Conservation (phyloP, 2,797 vertebrate species). For the Kryptopterus vitreolus region DNA sequence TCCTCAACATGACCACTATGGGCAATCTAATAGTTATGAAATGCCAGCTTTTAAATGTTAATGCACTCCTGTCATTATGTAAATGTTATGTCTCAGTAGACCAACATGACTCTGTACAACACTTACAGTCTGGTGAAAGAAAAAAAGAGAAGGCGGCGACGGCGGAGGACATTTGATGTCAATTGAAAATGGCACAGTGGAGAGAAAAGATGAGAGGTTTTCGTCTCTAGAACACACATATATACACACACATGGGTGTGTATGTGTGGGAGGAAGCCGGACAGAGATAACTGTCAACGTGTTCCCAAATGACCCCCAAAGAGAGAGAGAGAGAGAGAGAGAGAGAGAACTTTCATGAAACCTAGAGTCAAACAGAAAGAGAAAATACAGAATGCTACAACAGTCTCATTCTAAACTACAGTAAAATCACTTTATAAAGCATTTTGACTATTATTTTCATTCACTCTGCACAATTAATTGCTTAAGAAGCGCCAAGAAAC, state of each 20-base stretch:
- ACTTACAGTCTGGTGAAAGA: not conserved
- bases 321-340: not conserved
- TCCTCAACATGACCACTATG: not conserved
- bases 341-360: not conserved
- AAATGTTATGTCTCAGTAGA: slow-evolving; percentile 3
- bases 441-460: not conserved
- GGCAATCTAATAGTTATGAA: not conserved
- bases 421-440: not conserved
- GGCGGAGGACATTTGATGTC: not conserved
- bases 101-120: not conserved
- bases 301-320: not conserved
- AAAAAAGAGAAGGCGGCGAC: not conserved
- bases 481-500: not conserved
- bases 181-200: not conserved
- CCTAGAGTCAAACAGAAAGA: not conserved
- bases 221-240: not conserved
- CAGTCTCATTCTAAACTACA: not conserved
- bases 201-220: not conserved
- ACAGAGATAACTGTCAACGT: not conserved
- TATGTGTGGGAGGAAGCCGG: not conserved
- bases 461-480: not conserved
- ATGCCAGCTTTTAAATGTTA: slow-evolving; percentile 10
- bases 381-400: not conserved
- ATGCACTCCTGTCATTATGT: not conserved
- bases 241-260: not conserved